Conservation (phyloP, 2,113 vertebrate genomes). For the Rattus rattus region DNA sequence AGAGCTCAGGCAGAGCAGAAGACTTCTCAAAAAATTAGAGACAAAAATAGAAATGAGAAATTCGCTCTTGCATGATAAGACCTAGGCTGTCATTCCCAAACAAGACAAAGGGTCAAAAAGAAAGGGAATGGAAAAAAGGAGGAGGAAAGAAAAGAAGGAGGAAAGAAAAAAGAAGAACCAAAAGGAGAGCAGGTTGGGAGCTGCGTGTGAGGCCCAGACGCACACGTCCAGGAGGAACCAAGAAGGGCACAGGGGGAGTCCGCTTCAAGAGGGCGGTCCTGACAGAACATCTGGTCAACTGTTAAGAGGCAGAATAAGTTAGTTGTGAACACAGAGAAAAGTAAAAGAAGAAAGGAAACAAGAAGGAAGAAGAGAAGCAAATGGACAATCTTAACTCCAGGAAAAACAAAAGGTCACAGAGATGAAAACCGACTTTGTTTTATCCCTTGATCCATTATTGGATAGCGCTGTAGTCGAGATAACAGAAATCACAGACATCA, state of each 20-base stretch:
- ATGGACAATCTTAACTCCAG: background rate
- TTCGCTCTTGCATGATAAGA: background rate
- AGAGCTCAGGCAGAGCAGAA: background rate
- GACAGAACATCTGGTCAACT: background rate
- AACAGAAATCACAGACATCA: background rate
- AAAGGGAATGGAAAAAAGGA: background rate
- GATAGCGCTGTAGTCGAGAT: background rate
- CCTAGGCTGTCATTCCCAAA: background rate
- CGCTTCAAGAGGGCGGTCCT: background rate
- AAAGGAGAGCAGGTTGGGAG: background rate
- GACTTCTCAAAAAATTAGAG: background rate
- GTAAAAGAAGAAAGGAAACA: too few relatives aligned
- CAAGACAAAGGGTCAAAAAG: background rate
- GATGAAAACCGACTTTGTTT: background rate
- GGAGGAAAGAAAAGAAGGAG: accelerated
- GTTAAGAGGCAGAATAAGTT: background rate
- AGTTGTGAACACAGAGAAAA: background rate
- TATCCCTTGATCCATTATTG: background rate
- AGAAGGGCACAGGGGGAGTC: background rate
- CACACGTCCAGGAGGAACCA: background rate
- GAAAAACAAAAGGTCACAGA: background rate
- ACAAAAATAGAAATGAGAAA: background rate
- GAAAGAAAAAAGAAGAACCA: background rate
- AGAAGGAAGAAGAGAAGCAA: background rate
- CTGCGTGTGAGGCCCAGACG: background rate